Evolutionary conservation across 2,797 vertebrate species (phyloP), one percentile per base, ranked within the genome.

Genomic region (Hafferia zeledoni): DNA sequence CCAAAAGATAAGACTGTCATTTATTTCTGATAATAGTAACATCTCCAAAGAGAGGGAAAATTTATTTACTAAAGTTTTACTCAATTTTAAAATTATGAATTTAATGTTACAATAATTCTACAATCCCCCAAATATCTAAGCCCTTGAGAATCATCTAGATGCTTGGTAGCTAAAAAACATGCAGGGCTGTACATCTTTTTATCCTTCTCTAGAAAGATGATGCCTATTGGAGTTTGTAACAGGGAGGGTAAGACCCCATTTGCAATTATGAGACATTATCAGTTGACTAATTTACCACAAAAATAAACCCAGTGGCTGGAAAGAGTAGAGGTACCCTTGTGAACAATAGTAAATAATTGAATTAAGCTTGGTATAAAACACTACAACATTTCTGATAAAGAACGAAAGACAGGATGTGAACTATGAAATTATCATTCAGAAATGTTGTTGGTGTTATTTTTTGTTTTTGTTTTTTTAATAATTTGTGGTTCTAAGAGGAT

Each of bases 311-410:
- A 83, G 1, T 43, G 70, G 13, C 80, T 90, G 75, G 55, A 92
- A 94, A 75, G 43, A 88, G 57, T 72, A 69, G 37, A 3, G 55
- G 7, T 67, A n/a, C 60, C 41, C 33, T 75, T 72, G 65, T 94
- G 84, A 82, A 85, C 95, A 95, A 92, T 89, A 94, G 23, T 63
- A 81, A 89, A 47, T 88, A 91, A 92, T 83, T 94, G n/a, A 92
- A 82, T 94, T 90, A 76, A 31, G 37, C 43, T 52, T 87, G n/a
- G 25, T 83, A 61, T 68, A 82, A 93, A 80, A 91, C 95, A n/a
- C 4, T 10, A 10, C 22, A 74, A 20, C 13, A 28, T 86, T 89
- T 88, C 82, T 92, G 83, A n/a, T 3, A 25, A 13, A 60, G 71
- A 70, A 77, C 83, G 50, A 87, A 91, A 46, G 52, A 22, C 37